Base-by-base conservation (phyloP, 2,888 invertebrate genomes). In the Phasia obesa region DNA sequence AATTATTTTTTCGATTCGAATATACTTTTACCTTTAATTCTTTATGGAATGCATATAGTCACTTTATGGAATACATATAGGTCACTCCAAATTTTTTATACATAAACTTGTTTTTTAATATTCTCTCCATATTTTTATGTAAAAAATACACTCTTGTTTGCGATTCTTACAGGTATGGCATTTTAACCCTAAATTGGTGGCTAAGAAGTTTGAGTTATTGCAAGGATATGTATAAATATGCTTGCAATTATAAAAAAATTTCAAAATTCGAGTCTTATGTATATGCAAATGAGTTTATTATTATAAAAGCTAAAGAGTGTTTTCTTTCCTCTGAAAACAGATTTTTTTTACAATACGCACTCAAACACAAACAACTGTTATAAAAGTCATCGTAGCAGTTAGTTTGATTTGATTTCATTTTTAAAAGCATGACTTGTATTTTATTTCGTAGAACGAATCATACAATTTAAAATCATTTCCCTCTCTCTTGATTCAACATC, bases 351-450 rank as follows among this genome's bases (percentile, higher is more conserved):
- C 4, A 42, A 15, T 13, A 69, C 9, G 0, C 25, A 25, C 21
- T 6, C 53, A 13, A 4, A 23, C 17, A 53, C 57, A 35, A 2
- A 35, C 9, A 35, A 35, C 31, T 31, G 21, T 59, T 51, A 51
- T 27, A 57, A 13, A 59, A 75, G 49, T 49, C 57, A 65, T 53
- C 49, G 64, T 65, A 51, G 27, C 57, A 59, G 25, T 51, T 60
- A 73, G 78, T 51, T 79, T 65, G 71, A 79, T 73, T 79, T 59
- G 42, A 71, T 79, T 79, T 79, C n/a, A 42, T 42, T 42, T 76
- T 60, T 51, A 44, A 42, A 59, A 59, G 31, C 59, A 79, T 79
- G 78, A 71, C 64, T 78, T 65, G 57, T 71, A 65, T 60, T 64
- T 31, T 67, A 59, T 60, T 67, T 60, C 44, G 13, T 60, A 77